Percentiles rank a stretch among this genome's conserved stretches.
Conservation (phyloP, 2,113 vertebrate species). For the Pogonocichla stellata region DNA sequence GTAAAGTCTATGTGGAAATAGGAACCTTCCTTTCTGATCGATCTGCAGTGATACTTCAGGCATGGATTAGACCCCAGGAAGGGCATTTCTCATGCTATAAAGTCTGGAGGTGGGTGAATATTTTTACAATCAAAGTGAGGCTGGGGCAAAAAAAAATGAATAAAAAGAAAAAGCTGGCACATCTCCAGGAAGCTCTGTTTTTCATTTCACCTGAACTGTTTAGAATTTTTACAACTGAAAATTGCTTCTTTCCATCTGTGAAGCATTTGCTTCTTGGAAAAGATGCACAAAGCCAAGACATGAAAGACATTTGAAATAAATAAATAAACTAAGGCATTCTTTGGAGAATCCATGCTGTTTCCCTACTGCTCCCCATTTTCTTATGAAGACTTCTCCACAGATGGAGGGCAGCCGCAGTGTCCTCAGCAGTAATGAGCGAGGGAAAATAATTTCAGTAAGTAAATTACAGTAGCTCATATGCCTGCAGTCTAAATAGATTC, state of each 20-base stretch:
- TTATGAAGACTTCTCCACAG: conserved; percentile 37
- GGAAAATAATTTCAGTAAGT: conserved; percentile 3
- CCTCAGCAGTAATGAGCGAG: not conserved
- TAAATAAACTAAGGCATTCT: conserved; percentile 60
- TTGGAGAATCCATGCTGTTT: conserved; percentile 62
- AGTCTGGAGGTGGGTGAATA: conserved; percentile 20
- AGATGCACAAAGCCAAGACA: conserved; percentile 62
- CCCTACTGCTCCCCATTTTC: conserved; percentile 55
- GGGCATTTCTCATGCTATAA: conserved; percentile 40
- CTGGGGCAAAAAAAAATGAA: not conserved
- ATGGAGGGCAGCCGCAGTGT: conserved; percentile 40
- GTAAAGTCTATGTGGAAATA: not conserved
- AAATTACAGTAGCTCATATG: conserved; percentile 16
- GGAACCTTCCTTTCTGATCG: conserved; percentile 2
- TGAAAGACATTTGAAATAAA: conserved; percentile 62
- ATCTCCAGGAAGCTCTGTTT: conserved; percentile 59
- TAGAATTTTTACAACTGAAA: conserved; percentile 67
- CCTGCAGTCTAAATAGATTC: not conserved
- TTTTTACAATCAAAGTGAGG: conserved; percentile 55
- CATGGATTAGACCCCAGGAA: not conserved
- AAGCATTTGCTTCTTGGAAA: conserved; percentile 64
- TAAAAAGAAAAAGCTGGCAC: not conserved
- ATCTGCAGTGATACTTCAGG: conserved; percentile 1
- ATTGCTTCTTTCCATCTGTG: conserved; percentile 61
- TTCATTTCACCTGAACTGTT: conserved; percentile 72